Base-by-base conservation (phyloP, 2,113 vertebrate species). In the Dipodomys stephensi region DNA sequence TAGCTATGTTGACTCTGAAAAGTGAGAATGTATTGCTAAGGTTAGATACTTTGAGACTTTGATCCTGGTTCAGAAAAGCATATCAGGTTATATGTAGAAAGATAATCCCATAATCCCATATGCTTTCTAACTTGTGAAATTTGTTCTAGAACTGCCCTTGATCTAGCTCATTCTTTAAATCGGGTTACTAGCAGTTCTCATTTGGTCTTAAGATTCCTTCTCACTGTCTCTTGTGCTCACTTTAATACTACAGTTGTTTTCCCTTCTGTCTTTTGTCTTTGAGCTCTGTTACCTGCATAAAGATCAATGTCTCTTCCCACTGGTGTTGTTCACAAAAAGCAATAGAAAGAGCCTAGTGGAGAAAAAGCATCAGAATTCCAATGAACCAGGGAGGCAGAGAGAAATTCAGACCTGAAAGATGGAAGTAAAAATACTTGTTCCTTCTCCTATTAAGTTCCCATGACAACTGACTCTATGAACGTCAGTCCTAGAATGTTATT, bases 31-130 rank as follows among this genome's bases (percentile, higher is more conserved):
- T 1, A 0, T 73, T 44, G 74, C 19, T 74, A 35, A 85, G 79
- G 19, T 81, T 87, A 49, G 28, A 69, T 30, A 18, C 39, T 82
- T 49, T 69, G 44, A 71, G 28, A 60, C 3, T 60, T 68, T 78
- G 32, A 15, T 74, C 23, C 5, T 60, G 25, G 20, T 72, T 73
- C 62, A 5, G 19, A 49, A 65, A 92, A 82, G 35, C 19, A 18
- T 8, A 88, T 19, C 13, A 44, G 35, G 16, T n/a, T 44, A 6
- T 28, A 12, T 73, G 25, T 30, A 79, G 6, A 82, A 67, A n/a
- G 28, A 72, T 30, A 69, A 16, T 2, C 28, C 22, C 1, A 0
- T 3, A 19, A 6, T 2, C n/a, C 22, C 1, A 0, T 3, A 19
- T 5, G 60, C 6, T n/a, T 27, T 65, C 64, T 62, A 13, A 28